Evolutionary conservation across 2,797 vertebrate species (phyloP).

Genomic region (Spea hammondii): DNA sequence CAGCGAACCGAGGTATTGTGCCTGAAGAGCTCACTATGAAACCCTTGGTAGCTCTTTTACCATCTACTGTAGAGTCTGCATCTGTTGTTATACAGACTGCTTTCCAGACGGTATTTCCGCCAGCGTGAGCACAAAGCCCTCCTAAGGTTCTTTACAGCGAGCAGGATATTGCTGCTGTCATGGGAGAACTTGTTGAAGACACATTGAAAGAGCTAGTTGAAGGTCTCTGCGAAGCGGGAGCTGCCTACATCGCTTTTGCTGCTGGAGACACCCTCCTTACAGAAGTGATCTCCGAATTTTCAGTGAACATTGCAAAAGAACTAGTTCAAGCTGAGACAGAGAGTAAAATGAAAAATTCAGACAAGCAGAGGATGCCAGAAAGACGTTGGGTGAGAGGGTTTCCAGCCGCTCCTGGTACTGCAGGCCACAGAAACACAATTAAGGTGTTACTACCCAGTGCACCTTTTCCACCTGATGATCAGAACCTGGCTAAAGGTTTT

Average conservation of each 20-base stretch:
- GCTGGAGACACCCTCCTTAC: constrained; percentile 71
- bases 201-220: constrained; percentile 71
- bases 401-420: constrained; percentile 87
- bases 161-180: constrained; percentile 77
- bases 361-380: constrained; percentile 80
- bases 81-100: constrained; percentile 51
- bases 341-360: constrained; percentile 71
- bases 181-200: constrained; percentile 80
- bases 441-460: constrained; percentile 84
- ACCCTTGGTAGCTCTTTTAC: constrained; percentile 18
- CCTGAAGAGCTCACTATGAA: constrained; percentile 12
- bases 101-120: constrained; percentile 66
- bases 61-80: constrained; percentile 26
- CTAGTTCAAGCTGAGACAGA: constrained; percentile 69
- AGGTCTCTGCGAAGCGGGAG: constrained; percentile 67
- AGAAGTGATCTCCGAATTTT: constrained; percentile 70
- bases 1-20: constrained; percentile 53
- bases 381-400: constrained; percentile 93
- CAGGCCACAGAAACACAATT: constrained; percentile 76
- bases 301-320: constrained; percentile 66
- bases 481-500: constrained; percentile 74
- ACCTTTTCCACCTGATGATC: constrained; percentile 68
- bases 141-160: constrained; percentile 72
- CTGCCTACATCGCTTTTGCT: constrained; percentile 70
- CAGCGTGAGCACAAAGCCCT: constrained; percentile 67